phyloP scores from a whole-genome alignment of 2,888 invertebrate species.

The Unio delphinus region DNA sequence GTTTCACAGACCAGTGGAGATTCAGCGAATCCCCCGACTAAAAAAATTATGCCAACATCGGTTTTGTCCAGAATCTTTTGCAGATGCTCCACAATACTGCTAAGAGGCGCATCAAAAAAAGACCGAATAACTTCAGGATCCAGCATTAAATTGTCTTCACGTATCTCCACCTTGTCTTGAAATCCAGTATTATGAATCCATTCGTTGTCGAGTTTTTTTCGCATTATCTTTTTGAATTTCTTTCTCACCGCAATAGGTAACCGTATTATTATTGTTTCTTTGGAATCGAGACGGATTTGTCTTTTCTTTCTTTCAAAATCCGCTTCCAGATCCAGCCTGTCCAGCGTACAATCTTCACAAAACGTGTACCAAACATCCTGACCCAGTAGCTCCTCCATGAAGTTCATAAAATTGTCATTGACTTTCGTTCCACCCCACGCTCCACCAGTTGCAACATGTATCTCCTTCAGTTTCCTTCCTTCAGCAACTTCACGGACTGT shows the following conservation, averaged over 20 bases:
- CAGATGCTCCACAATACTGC: conserved; percentile 12
- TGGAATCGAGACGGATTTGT: conserved; percentile 1
- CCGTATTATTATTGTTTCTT: conserved; percentile 3
- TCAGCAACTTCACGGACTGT: conserved; percentile 20
- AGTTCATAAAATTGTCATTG: conserved; percentile 15
- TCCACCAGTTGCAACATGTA: conserved; percentile 17
- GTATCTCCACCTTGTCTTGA: conserved; percentile 2
- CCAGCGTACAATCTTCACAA: not conserved
- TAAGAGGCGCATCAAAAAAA: conserved; percentile 10
- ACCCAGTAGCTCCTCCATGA: conserved; percentile 14
- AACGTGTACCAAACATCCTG: conserved; percentile 3
- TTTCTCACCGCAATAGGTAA: conserved; percentile 10
- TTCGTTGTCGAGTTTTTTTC: not conserved
- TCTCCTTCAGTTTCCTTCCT: conserved; percentile 14
- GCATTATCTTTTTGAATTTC: not conserved
- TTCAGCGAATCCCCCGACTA: conserved; percentile 23
- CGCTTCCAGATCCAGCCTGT: conserved; percentile 13
- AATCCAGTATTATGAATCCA: not conserved
- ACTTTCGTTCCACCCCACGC: conserved; percentile 19
- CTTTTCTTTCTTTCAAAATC: conserved; percentile 18
- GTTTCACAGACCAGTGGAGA: conserved; percentile 9
- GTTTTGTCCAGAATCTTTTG: conserved; percentile 2
- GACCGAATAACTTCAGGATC: not conserved
- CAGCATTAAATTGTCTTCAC: conserved; percentile 10
- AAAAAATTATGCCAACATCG: not conserved